phyloP scores from a whole-genome alignment of 2,888 invertebrate genomes.

The Stenodera caucasica region DNA sequence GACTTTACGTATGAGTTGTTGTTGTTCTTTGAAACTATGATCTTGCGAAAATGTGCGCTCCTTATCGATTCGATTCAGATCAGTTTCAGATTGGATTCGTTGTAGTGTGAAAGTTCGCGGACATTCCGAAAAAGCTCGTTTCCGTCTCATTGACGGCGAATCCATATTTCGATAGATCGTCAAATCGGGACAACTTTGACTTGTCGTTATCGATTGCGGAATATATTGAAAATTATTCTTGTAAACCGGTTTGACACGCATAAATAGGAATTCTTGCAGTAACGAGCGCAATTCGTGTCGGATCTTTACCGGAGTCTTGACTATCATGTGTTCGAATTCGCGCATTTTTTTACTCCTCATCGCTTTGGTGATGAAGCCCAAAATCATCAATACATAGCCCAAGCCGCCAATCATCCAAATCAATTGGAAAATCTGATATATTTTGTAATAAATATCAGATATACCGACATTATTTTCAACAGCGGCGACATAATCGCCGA shows the following conservation, averaged over 20 bases:
- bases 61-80: slow-evolving; percentile 73
- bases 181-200: slow-evolving; percentile 74
- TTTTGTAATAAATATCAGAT: slow-evolving; percentile 64
- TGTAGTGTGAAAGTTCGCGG: slow-evolving; percentile 51
- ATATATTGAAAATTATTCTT: slow-evolving; percentile 60
- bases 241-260: slow-evolving; percentile 77
- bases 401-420: slow-evolving; percentile 91
- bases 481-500: slow-evolving; percentile 93
- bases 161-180: slow-evolving; percentile 60
- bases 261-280: slow-evolving; percentile 71
- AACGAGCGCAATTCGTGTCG: slow-evolving; percentile 56
- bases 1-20: slow-evolving; percentile 74
- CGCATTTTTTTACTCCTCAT: slow-evolving; percentile 75
- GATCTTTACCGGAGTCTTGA: slow-evolving; percentile 76
- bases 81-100: slow-evolving; percentile 76
- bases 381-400: slow-evolving; percentile 88
- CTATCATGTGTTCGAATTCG: slow-evolving; percentile 75
- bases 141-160: slow-evolving; percentile 53
- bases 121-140: slow-evolving; percentile 69
- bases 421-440: slow-evolving; percentile 81
- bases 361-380: slow-evolving; percentile 80
- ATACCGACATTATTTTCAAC: slow-evolving; percentile 57
- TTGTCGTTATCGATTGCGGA: slow-evolving; percentile 58
- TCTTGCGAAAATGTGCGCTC: slow-evolving; percentile 71
- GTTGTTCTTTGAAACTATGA: slow-evolving; percentile 72